Evolutionary conservation across 2,113 vertebrate species (phyloP).

Genomic region (Chloropsis cyanopogon): DNA sequence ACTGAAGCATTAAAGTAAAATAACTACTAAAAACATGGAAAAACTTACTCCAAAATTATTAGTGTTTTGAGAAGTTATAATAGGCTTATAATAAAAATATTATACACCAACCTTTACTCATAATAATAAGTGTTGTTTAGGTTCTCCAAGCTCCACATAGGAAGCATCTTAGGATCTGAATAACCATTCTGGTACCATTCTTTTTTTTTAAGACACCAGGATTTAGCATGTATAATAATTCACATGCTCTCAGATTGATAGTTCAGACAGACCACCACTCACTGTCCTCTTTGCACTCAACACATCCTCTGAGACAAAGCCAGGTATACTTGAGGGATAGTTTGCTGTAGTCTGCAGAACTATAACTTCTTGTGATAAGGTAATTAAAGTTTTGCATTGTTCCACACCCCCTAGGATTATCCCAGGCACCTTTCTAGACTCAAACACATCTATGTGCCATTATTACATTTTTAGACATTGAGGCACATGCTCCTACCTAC

Average conservation of each 20-base stretch:
- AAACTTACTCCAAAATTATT: neutral
- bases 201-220: neutral
- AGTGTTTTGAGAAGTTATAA: neutral
- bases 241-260: neutral
- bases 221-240: neutral
- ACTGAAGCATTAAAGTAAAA: neutral
- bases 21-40: neutral
- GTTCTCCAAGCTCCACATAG: neutral
- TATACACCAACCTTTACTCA: neutral
- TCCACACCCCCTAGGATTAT: neutral
- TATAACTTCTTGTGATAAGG: neutral
- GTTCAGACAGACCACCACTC: neutral
- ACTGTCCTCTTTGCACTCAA: neutral
- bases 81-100: neutral
- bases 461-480: neutral
- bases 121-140: neutral
- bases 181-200: neutral
- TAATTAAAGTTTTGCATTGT: neutral
- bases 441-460: neutral
- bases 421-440: neutral
- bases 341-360: neutral
- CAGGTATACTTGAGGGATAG: neutral
- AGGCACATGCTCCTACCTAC: neutral
- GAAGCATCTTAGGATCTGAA: neutral
- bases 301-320: neutral